Conservation (phyloP, 2,888 invertebrate species). For the Drosophila aldrichi region DNA sequence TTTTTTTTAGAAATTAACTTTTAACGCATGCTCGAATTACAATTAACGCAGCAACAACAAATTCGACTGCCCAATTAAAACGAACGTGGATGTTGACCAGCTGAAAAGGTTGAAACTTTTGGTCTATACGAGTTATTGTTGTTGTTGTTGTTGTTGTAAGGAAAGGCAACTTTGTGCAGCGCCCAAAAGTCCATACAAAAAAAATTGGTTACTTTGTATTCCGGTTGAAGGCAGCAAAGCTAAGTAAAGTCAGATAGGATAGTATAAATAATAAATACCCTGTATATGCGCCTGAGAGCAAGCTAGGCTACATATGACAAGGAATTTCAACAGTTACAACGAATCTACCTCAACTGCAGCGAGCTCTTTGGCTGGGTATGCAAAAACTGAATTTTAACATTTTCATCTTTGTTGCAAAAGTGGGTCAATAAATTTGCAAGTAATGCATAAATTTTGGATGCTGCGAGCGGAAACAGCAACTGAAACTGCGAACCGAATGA, state of each 20-base stretch:
- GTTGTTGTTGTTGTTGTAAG: slow-evolving; percentile 32
- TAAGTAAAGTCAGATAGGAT: background rate
- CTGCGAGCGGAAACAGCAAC: slow-evolving; percentile 13
- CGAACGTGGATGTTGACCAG: too few relatives aligned
- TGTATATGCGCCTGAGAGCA: too few relatives aligned
- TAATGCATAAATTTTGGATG: slow-evolving; percentile 72
- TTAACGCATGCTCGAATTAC: slow-evolving; percentile 24
- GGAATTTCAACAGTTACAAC: background rate
- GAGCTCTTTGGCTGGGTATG: background rate
- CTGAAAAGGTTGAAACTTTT: slow-evolving; percentile 21
- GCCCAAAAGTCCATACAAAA: slow-evolving; percentile 25
- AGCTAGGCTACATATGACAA: background rate
- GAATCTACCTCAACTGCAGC: background rate
- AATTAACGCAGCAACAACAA: slow-evolving; percentile 48
- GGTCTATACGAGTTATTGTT: slow-evolving; percentile 2
- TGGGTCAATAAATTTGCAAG: slow-evolving; percentile 81
- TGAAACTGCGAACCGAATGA: slow-evolving; percentile 3
- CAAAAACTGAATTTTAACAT: slow-evolving; percentile 55
- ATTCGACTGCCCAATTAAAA: too few relatives aligned
- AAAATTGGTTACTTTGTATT: slow-evolving; percentile 64
- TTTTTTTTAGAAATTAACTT: slow-evolving; percentile 9
- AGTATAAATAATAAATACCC: slow-evolving; percentile 1
- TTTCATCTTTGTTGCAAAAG: slow-evolving; percentile 57
- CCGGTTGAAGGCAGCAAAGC: slow-evolving; percentile 22
- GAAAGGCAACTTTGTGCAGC: slow-evolving; percentile 52